Evolutionary conservation across 1,140 invertebrate species (phyloP), one percentile per base, ranked within the genome.

Genomic region (Drosophila jambulina): DNA sequence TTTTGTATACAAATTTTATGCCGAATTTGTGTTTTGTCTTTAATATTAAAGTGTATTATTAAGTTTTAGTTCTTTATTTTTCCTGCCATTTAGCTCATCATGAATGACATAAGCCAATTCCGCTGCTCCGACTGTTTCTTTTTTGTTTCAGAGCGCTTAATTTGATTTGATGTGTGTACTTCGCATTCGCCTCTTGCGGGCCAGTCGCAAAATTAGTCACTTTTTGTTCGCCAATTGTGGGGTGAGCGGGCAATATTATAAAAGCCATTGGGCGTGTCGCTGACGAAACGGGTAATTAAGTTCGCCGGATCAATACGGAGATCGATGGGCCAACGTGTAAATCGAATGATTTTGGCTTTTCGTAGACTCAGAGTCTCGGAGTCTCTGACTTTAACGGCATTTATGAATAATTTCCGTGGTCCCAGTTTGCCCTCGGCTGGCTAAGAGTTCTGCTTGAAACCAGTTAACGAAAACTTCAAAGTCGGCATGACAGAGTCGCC

Each of bases 131-230:
- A n/a, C 57, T 53, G 15, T 29, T 59, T 67, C 49, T 59, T 71
- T 72, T 77, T 64, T 72, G 54, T 54, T 70, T 56, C 40, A 58
- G n/a, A 51, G 19, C 21, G 51, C 58, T 64, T 87, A 80, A 87
- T 86, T 87, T 69, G 71, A 69, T 83, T 68, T 75, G 49, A 61
- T 78, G 78, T 76, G 42, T 68, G 45, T 43, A 38, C 43, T 68
- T 32, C 32, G 40, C 12, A 34, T 45, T 61, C 59, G 23, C 29
- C 69, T 74, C 29, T 75, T 75, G 49, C 75, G 70, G 36, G 49
- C 19, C 48, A 75, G 56, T 42, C 58, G 34, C 25, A 68, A 27
- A 53, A 25, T 36, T 70, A 78, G 64, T 46, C 36, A 56, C 42
- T 54, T 54, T 54, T 62, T 46, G 43, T 45, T 42, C 12, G 46